Percentiles rank a stretch among this genome's conserved stretches.
Evolutionary conservation across 1,140 invertebrate genomes (phyloP).

Genomic region (Lepeophtheirus salmonis): DNA sequence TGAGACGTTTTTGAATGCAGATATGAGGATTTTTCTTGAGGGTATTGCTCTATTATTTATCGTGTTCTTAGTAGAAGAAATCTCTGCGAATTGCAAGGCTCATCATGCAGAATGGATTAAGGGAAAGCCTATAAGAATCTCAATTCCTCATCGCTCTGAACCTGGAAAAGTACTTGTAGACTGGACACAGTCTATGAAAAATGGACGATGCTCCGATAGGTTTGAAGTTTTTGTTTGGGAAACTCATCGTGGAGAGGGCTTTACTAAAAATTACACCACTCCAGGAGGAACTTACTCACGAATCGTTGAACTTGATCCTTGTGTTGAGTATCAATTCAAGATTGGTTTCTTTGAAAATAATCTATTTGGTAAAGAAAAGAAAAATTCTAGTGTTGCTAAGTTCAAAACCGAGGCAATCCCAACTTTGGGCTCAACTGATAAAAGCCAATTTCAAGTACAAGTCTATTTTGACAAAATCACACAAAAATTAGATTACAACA

Average conservation of each 20-base stretch:
- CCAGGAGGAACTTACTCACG: background rate
- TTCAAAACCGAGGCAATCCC: slow-evolving; percentile 2
- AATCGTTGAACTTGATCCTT: background rate
- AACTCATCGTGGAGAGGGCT: background rate
- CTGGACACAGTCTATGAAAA: background rate
- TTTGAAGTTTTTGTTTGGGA: slow-evolving; percentile 8
- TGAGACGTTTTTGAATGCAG: background rate
- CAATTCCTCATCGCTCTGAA: background rate
- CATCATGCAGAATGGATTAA: slow-evolving; percentile 7
- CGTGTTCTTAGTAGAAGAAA: background rate
- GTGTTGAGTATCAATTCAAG: slow-evolving; percentile 12
- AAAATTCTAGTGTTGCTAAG: background rate
- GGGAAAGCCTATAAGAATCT: background rate
- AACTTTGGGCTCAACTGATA: background rate
- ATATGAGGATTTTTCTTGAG: background rate
- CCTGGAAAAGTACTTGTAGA: slow-evolving; percentile 1
- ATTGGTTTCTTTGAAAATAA: slow-evolving; percentile 4
- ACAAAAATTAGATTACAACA: background rate
- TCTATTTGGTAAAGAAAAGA: background rate
- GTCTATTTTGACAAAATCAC: background rate
- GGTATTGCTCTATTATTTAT: background rate
- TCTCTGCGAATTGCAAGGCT: slow-evolving; percentile 8
- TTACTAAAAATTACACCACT: background rate
- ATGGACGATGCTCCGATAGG: background rate
- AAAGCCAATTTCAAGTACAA: slow-evolving; percentile 4